These are phyloP conservation scores for Holotrichia oblita DNA, from an alignment of 1,140 invertebrate genomes.

Conservation along the genomic window DNA sequence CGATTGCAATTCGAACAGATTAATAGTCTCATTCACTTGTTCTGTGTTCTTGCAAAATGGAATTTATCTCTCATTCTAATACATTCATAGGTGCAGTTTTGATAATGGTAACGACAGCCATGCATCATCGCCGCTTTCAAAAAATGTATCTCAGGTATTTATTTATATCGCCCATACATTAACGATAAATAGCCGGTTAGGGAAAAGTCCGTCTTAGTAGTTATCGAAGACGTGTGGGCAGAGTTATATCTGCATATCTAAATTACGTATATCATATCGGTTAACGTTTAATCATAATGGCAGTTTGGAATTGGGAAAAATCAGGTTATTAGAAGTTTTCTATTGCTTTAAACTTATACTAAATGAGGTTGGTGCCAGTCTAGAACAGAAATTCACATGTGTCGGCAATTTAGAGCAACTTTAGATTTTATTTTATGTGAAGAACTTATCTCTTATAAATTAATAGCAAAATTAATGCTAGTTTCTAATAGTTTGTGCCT, in stretches of 20 bases:
- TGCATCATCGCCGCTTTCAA: slow-evolving; percentile 20
- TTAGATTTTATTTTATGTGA: too few relatives aligned
- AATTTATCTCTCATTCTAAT: slow-evolving; percentile 31
- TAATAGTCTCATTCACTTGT: slow-evolving; percentile 38
- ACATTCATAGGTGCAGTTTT: slow-evolving; percentile 38
- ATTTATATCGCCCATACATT: slow-evolving; percentile 19
- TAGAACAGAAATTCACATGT: neutral
- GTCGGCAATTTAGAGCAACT: too few relatives aligned
- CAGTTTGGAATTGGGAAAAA: slow-evolving; percentile 10
- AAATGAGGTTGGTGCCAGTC: slow-evolving; percentile 11
- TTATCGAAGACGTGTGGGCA: slow-evolving; percentile 8
- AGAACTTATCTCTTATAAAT: too few relatives aligned
- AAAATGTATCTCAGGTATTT: slow-evolving; percentile 22
- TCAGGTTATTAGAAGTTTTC: neutral
- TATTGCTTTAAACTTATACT: neutral
- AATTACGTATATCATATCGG: slow-evolving; percentile 7
- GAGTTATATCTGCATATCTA: slow-evolving; percentile 27
- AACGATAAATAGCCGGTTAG: neutral
- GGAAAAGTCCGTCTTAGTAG: neutral
- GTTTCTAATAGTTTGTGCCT: too few relatives aligned
- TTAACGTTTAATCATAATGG: slow-evolving; percentile 14
- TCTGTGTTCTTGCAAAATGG: slow-evolving; percentile 23
- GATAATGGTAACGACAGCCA: slow-evolving; percentile 36
- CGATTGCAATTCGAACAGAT: slow-evolving; percentile 33
- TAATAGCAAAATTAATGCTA: too few relatives aligned